phyloP scores from a whole-genome alignment of 2,888 invertebrate species.

The Mechanitis messenoides region DNA sequence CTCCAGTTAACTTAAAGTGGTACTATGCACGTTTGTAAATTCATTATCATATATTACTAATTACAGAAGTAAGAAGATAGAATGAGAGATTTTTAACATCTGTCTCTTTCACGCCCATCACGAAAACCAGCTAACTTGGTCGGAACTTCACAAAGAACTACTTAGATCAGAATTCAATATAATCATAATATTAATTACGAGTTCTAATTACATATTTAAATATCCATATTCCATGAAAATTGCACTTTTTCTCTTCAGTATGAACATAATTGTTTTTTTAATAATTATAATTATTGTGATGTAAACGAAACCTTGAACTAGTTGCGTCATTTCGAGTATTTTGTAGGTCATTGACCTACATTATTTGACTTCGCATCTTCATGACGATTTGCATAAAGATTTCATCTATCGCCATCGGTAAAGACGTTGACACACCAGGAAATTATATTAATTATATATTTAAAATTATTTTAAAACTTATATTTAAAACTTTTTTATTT shows the following conservation, averaged over 20 bases:
- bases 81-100: too few relatives aligned
- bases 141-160: too few relatives aligned
- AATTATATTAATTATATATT: neutral
- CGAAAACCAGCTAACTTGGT: too few relatives aligned
- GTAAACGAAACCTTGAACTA: slow-evolving; percentile 18
- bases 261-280: neutral
- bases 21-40: too few relatives aligned
- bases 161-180: too few relatives aligned
- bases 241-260: neutral
- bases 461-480: neutral
- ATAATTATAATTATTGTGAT: slow-evolving; percentile 7
- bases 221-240: too few relatives aligned
- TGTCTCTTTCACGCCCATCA: too few relatives aligned
- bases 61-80: too few relatives aligned
- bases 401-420: neutral
- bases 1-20: too few relatives aligned
- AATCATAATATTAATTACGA: too few relatives aligned
- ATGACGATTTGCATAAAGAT: slow-evolving; percentile 1
- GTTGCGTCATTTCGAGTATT: slow-evolving; percentile 9
- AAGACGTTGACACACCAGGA: neutral
- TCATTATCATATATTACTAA: too few relatives aligned
- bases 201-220: too few relatives aligned
- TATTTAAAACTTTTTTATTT: neutral
- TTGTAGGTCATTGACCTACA: slow-evolving; percentile 19
- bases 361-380: slow-evolving; percentile 1